phyloP scores from a whole-genome alignment of 1,140 invertebrate species.

The Pseudomyrmex dendroicus region DNA sequence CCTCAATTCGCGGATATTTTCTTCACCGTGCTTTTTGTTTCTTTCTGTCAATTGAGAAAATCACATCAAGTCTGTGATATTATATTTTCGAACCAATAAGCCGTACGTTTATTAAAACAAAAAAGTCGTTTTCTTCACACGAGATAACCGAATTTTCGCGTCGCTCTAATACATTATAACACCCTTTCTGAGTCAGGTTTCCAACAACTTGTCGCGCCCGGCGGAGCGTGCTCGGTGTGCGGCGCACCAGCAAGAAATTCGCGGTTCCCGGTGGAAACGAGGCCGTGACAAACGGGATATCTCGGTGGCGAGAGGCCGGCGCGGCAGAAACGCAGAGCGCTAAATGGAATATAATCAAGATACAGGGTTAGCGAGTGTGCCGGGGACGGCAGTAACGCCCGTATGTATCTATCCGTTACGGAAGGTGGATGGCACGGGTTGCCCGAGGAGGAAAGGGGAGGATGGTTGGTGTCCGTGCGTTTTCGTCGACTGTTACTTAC shows the following conservation, averaged over 20 bases:
- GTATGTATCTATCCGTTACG: slow-evolving; percentile 64
- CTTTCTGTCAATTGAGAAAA: not conserved
- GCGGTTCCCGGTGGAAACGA: slow-evolving; percentile 62
- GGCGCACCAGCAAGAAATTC: slow-evolving; percentile 64
- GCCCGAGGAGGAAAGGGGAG: slow-evolving; percentile 3
- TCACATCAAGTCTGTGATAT: not conserved
- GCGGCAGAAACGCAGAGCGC: slow-evolving; percentile 56
- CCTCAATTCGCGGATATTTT: not conserved
- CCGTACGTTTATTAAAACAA: not conserved
- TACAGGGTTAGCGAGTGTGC: slow-evolving; percentile 63
- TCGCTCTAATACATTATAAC: slow-evolving; percentile 6
- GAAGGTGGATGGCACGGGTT: slow-evolving; percentile 47
- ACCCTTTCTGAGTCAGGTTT: slow-evolving; percentile 22
- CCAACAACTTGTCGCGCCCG: slow-evolving; percentile 64
- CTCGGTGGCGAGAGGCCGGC: slow-evolving; percentile 58
- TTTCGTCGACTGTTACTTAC: slow-evolving; percentile 74
- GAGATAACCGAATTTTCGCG: not conserved
- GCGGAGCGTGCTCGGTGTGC: slow-evolving; percentile 32
- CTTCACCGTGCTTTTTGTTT: not conserved
- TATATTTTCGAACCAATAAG: not conserved
- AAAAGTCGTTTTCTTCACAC: not conserved
- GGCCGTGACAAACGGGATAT: slow-evolving; percentile 70
- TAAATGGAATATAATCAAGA: slow-evolving; percentile 78
- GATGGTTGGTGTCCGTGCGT: slow-evolving; percentile 61
- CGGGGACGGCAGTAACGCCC: slow-evolving; percentile 45